Conservation (phyloP, 2,888 invertebrate species). For the Steromphala cineraria region DNA sequence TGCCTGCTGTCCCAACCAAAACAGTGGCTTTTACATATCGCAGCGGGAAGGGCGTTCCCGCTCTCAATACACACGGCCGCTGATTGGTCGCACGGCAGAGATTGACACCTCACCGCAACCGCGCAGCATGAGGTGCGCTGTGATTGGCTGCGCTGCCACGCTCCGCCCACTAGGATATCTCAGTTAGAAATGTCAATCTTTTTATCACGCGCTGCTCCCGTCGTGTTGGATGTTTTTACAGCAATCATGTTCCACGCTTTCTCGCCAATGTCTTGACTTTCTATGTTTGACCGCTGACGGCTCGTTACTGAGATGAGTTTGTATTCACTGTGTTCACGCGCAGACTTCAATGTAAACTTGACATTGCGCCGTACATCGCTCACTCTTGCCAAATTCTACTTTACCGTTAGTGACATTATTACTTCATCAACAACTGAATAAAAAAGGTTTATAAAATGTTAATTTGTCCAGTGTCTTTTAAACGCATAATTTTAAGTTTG, state of each 20-base stretch:
- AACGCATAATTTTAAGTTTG: no score
- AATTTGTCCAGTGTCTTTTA: background rate
- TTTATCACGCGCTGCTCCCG: slow-evolving; percentile 16
- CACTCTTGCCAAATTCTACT: no score
- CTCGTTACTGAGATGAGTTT: background rate
- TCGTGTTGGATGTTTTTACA: slow-evolving; percentile 23
- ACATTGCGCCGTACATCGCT: no score
- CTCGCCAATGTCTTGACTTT: background rate
- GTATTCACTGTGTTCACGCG: no score
- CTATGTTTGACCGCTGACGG: slow-evolving; percentile 17
- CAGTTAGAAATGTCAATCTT: slow-evolving; percentile 32
- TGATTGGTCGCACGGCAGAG: slow-evolving; percentile 45
- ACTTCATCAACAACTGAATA: background rate
- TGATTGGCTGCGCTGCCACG: slow-evolving; percentile 35
- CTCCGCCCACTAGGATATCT: slow-evolving; percentile 33
- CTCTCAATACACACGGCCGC: slow-evolving; percentile 34
- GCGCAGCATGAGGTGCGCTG: slow-evolving; percentile 43
- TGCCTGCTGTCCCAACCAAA: slow-evolving; percentile 46
- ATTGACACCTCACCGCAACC: slow-evolving; percentile 48
- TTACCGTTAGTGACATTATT: background rate
- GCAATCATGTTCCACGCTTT: slow-evolving; percentile 6
- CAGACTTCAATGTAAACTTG: no score
- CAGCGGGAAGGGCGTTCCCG: slow-evolving; percentile 38
- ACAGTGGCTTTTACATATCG: slow-evolving; percentile 46
- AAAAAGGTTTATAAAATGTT: background rate